Evolutionary conservation across 2,113 vertebrate genomes (phyloP).

Genomic region (Lophochroa leadbeateri): DNA sequence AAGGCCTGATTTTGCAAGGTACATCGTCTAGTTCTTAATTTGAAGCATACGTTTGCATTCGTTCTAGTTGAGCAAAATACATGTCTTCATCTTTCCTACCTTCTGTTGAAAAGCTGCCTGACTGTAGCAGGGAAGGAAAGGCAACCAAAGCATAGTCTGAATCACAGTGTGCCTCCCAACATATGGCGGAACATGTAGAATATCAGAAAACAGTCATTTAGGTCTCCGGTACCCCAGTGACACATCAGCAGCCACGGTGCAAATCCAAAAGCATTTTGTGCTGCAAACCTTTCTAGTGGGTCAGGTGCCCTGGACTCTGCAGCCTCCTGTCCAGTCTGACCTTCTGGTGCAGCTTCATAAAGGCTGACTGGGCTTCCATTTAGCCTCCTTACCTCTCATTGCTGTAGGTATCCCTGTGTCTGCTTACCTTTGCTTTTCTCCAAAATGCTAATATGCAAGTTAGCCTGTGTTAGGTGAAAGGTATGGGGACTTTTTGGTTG

Average conservation of each 20-base stretch:
- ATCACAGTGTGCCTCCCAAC: background rate
- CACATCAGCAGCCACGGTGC: background rate
- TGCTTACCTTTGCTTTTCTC: background rate
- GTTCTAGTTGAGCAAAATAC: background rate
- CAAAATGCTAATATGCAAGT: background rate
- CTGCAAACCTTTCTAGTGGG: background rate
- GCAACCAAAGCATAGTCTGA: background rate
- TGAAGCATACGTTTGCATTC: background rate
- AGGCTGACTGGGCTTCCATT: background rate
- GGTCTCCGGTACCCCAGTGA: accelerated
- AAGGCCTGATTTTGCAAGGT: background rate
- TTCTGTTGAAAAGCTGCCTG: background rate
- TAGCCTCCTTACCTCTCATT: background rate
- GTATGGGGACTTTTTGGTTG: background rate
- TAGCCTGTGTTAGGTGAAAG: background rate
- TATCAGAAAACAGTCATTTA: background rate
- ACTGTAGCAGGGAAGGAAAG: background rate
- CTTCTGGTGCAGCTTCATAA: background rate
- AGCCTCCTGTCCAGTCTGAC: background rate
- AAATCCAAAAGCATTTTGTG: accelerated
- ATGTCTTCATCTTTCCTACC: accelerated
- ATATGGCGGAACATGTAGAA: background rate
- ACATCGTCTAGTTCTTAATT: background rate
- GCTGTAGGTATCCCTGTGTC: background rate
- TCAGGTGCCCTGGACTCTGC: background rate